Percentiles rank a stretch among this genome's conserved stretches.
These are phyloP conservation scores for Argyresthia albistria DNA, from an alignment of 2,888 invertebrate species.

Conservation along the genomic window DNA sequence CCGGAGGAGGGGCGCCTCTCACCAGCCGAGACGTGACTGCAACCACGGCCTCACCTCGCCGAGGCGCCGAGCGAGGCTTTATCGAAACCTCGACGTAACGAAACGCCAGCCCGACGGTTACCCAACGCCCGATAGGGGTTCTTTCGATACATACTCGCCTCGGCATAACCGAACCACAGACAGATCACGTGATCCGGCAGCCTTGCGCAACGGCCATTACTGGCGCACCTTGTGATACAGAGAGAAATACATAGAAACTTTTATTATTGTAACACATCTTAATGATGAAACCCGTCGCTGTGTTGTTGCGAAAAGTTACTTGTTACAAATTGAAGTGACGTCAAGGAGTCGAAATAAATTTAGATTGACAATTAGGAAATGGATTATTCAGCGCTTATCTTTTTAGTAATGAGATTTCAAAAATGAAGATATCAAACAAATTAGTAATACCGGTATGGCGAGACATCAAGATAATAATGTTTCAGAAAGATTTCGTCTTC, in stretches of 20 bases:
- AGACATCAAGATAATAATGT: neutral
- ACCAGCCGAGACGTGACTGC: conserved; percentile 59
- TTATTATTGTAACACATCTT: conserved; percentile 47
- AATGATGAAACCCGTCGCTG: conserved; percentile 29
- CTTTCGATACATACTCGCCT: conserved; percentile 56
- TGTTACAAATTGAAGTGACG: neutral
- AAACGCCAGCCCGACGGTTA: conserved; percentile 68
- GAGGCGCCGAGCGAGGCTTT: conserved; percentile 40
- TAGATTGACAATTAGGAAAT: neutral
- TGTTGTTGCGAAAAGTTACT: conserved; percentile 32
- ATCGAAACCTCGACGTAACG: conserved; percentile 67
- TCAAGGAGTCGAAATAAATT: neutral
- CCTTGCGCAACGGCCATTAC: conserved; percentile 56
- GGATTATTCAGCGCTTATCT: neutral
- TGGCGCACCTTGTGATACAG: conserved; percentile 53
- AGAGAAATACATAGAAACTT: conserved; percentile 52
- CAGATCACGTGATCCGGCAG: conserved; percentile 49
- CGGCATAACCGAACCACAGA: conserved; percentile 49
- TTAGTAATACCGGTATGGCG: neutral
- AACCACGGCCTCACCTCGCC: conserved; percentile 67
- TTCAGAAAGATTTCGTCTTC: neutral
- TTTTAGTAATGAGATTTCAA: neutral
- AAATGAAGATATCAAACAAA: neutral
- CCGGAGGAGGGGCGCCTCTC: conserved; percentile 51
- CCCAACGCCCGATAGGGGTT: conserved; percentile 62